Conservation (phyloP, 2,113 vertebrate genomes). For the Cnemophilus loriae region DNA sequence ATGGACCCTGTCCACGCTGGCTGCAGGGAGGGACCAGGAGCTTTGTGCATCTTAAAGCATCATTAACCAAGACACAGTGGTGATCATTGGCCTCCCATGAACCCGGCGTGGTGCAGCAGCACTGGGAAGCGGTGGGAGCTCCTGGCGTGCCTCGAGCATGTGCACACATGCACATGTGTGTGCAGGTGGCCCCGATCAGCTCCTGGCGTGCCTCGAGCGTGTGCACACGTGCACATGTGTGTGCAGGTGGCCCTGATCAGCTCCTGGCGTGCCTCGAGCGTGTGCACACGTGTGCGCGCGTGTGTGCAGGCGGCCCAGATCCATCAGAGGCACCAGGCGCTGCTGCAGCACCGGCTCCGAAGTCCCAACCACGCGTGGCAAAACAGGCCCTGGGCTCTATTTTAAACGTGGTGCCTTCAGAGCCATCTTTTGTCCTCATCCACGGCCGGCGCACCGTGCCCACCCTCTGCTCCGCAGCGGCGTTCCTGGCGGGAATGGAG, state of each 20-base stretch:
- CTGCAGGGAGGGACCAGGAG: background rate
- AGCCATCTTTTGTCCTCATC: background rate
- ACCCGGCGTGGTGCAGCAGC: rapidly evolving
- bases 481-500: rapidly evolving
- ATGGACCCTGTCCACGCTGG: rapidly evolving
- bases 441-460: rapidly evolving
- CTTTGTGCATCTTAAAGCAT: background rate
- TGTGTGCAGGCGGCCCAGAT: background rate
- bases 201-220: too few species aligned
- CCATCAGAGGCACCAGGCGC: background rate
- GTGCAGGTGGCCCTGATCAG: background rate
- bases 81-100: background rate
- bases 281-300: background rate
- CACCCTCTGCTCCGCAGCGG: rapidly evolving
- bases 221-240: background rate
- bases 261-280: background rate
- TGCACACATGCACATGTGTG: rapidly evolving
- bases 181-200: background rate
- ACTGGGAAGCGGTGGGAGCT: rapidly evolving
- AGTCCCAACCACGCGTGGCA: rapidly evolving
- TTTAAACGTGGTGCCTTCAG: background rate
- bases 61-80: background rate
- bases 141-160: too few species aligned
- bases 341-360: background rate
- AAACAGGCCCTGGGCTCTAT: background rate